phyloP scores from a whole-genome alignment of 2,888 invertebrate species.

The Drosophila meridionalis region DNA sequence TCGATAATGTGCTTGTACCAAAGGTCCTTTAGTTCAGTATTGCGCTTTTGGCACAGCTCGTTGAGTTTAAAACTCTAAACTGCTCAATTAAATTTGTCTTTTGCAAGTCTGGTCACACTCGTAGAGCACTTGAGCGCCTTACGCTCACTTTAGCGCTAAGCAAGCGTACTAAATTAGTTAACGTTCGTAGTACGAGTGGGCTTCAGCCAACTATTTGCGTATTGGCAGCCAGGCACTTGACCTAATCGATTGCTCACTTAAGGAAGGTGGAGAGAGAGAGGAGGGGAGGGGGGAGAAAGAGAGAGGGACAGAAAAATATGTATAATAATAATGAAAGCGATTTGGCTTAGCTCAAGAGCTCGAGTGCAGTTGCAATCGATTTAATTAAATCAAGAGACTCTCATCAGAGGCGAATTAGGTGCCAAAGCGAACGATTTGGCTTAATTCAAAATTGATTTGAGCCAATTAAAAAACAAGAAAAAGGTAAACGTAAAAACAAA shows the following conservation, averaged over 20 bases:
- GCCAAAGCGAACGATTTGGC: constrained; percentile 36
- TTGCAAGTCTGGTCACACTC: constrained; percentile 1
- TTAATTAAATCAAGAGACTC: constrained; percentile 21
- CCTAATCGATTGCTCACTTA: constrained; percentile 2
- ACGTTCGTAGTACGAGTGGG: neutral
- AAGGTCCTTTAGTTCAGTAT: neutral
- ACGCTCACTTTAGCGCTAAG: neutral
- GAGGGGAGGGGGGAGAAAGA: neutral
- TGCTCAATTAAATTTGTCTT: neutral
- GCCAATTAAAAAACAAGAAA: constrained; percentile 40
- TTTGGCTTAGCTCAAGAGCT: constrained; percentile 17
- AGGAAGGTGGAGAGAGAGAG: too few relatives aligned
- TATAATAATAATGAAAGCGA: constrained; percentile 5
- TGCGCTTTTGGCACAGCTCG: neutral
- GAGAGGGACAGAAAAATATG: neutral
- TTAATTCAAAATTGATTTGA: constrained; percentile 47
- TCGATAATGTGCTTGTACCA: neutral
- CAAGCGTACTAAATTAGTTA: constrained; percentile 3
- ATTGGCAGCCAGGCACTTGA: neutral
- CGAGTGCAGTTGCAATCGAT: constrained; percentile 36
- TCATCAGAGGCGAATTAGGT: constrained; percentile 24
- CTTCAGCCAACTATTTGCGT: constrained; percentile 1
- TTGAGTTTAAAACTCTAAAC: neutral
- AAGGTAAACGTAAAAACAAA: constrained; percentile 35
- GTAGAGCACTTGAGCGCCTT: neutral